Base-by-base conservation (phyloP, 2,113 vertebrate species). In the Puntigrus tetrazona region DNA sequence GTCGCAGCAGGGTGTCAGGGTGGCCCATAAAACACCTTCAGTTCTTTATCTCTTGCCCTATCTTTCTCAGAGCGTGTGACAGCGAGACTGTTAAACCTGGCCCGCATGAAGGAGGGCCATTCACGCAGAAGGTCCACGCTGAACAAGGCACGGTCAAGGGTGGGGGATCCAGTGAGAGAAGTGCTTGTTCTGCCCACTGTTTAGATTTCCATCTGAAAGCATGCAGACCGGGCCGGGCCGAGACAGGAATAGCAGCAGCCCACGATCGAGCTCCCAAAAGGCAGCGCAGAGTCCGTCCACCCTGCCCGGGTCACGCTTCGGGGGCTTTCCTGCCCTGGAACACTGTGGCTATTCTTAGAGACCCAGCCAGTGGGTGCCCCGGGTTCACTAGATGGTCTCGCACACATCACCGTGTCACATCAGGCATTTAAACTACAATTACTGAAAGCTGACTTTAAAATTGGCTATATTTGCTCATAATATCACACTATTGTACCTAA, bases 201-300 rank as follows among this genome's bases (percentile, higher is more conserved):
- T 93, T 94, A 82, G 89, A 93, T 94, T 94, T 93, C 91, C 91
- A 93, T 93, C 82, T 91, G 84, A 93, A 90, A 88, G 84, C 88
- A 75, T 81, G 61, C 67, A 69, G 80, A 52, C 52, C 45, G 61
- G 84, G 82, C 79, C 81, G 67, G 82, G 81, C 57, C 87, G 85
- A 25, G 76, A 89, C 87, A 88, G 90, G 85, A 92, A 93, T 91
- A 91, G 90, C 91, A 88, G 78, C 81, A 45, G 83, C 81, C 90
- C 84, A 84, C 59, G 78, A 50, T 43, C 61, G 78, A 81, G 72
- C 52, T 65, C 65, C 31, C 82, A 78, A 43, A n/a, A 85, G 59
- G 45, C 70, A 16, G 78, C 77, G 86, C 85, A 67, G 84, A 86
- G 45, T 13, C 77, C 67, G 55, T 59, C 70, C 52, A 67, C 34